Conservation (phyloP, 2,888 invertebrate species). For the Pelosia muscerda region DNA sequence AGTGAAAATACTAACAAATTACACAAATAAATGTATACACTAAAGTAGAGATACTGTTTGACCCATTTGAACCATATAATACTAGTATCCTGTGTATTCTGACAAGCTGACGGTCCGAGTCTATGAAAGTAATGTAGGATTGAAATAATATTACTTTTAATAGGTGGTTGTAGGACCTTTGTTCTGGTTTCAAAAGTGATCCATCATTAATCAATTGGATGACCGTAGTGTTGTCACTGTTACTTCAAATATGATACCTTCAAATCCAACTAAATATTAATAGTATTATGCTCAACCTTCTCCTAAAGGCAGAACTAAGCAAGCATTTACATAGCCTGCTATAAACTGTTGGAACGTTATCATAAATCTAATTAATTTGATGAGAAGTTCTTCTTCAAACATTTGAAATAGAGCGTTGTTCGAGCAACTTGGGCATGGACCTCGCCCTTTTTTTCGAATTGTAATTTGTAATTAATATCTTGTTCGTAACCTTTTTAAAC, state of each 20-base stretch:
- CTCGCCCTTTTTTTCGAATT: constrained; percentile 14
- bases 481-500: constrained; percentile 29
- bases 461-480: constrained; percentile 42
- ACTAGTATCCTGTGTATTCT: no score
- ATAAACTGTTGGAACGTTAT: background rate
- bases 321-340: background rate
- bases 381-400: background rate
- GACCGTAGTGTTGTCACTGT: no score
- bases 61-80: no score
- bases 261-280: background rate
- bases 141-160: no score
- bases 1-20: no score
- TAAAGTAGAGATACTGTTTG: no score
- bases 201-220: no score
- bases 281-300: background rate
- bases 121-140: no score
- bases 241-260: background rate
- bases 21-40: no score
- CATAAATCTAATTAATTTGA: constrained; percentile 1
- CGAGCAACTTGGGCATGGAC: background rate
- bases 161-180: no score
- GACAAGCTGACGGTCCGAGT: no score
- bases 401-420: background rate
- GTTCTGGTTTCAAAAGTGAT: background rate
- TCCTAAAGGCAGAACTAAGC: background rate